A percentile compares a stretch with the other conserved stretches of the same genome.
phyloP scores from a whole-genome alignment of 2,113 vertebrate genomes.

The Barbus barbus region DNA sequence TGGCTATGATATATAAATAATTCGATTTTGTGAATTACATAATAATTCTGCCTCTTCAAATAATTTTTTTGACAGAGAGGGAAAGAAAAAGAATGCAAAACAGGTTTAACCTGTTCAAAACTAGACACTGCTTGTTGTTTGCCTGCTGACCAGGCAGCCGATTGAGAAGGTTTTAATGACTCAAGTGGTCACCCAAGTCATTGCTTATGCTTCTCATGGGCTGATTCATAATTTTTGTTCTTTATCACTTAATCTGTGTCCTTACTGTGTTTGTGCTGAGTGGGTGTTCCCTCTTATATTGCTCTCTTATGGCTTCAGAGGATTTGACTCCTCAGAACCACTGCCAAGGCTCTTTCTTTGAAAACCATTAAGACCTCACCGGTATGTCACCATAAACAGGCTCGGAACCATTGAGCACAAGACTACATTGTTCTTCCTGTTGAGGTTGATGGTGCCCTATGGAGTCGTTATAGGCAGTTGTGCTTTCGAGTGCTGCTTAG shows the following conservation, averaged over 20 bases:
- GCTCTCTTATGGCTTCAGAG: slow-evolving; percentile 43
- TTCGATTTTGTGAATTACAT: too few relatives aligned
- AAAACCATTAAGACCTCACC: slow-evolving; percentile 51
- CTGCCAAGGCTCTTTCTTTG: slow-evolving; percentile 53
- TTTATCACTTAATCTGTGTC: slow-evolving; percentile 26
- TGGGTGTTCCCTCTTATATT: slow-evolving; percentile 23
- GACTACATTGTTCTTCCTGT: slow-evolving; percentile 35
- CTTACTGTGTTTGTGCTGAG: slow-evolving; percentile 26
- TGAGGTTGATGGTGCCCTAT: slow-evolving; percentile 37
- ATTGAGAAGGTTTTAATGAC: slow-evolving; percentile 52
- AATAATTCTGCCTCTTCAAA: background rate
- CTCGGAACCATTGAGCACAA: slow-evolving; percentile 34
- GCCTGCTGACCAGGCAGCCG: slow-evolving; percentile 63
- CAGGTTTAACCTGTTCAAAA: too few relatives aligned
- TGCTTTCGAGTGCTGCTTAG: slow-evolving; percentile 12
- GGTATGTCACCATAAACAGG: slow-evolving; percentile 58
- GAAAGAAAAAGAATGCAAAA: too few relatives aligned
- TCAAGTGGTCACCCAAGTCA: slow-evolving; percentile 55
- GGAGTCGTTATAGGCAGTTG: slow-evolving; percentile 38
- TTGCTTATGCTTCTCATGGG: slow-evolving; percentile 44
- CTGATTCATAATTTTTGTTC: slow-evolving; percentile 20
- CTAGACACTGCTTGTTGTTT: slow-evolving; percentile 83
- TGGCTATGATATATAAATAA: background rate
- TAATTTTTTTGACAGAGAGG: background rate
- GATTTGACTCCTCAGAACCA: slow-evolving; percentile 44